These are phyloP conservation scores for Plestiodon gilberti DNA, from an alignment of 2,113 vertebrate species.

Conservation along the genomic window DNA sequence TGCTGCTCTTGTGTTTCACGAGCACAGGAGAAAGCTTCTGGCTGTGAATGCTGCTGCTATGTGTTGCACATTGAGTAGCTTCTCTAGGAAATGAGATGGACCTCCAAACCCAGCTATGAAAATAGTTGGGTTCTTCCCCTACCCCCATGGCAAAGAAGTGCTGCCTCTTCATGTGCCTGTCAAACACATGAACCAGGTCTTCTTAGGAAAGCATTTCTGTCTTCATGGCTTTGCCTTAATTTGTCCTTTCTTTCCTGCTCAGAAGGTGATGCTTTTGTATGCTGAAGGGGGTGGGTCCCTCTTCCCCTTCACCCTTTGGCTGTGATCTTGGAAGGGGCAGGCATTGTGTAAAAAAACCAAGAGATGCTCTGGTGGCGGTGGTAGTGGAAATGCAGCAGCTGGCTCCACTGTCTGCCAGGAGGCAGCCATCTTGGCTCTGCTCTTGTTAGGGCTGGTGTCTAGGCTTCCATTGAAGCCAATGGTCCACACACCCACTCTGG, in stretches of 20 bases:
- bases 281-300: conserved; percentile 38
- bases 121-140: neutral
- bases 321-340: neutral
- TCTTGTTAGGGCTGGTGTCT: neutral
- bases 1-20: neutral
- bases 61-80: conserved; percentile 46
- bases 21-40: neutral
- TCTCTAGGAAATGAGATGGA: conserved; percentile 1
- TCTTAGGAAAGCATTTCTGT: neutral
- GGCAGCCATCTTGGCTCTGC: neutral
- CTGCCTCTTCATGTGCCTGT: neutral
- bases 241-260: neutral
- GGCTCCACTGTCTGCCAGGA: neutral
- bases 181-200: conserved; percentile 5
- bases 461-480: neutral
- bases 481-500: neutral
- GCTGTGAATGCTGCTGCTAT: neutral
- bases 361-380: rapidly evolving
- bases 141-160: conserved; percentile 19
- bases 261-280: conserved; percentile 26
- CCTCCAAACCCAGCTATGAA: neutral
- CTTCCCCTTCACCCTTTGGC: neutral
- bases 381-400: neutral
- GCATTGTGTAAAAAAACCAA: neutral
- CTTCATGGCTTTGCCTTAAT: neutral